Evolutionary conservation across 2,113 vertebrate genomes (phyloP), one percentile per base, ranked within the genome.

Genomic region (Prunella fulvescens): DNA sequence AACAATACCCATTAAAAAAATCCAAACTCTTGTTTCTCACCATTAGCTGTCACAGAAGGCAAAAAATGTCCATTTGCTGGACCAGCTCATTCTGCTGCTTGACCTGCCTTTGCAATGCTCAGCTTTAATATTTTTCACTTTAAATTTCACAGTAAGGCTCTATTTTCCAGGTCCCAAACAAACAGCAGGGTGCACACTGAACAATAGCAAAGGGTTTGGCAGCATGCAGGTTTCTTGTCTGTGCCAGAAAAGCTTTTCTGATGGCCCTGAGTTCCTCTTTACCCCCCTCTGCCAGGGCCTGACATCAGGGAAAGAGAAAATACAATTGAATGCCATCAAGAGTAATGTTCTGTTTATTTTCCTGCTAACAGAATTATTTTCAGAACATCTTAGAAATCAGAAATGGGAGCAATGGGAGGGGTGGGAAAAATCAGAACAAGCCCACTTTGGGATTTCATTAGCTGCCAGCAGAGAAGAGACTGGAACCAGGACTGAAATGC

Each of bases 291-390:
- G 77, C 82, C 93, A 93, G 61, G 39, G 82, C 23, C 90, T 96
- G 92, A 95, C 90, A 97, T 94, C 90, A 92, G 86, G 92, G 88
- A 95, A 95, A 95, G 88, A 93, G 86, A 95, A 96, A 96, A 92
- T 84, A 96, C 94, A 96, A 95, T 96, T 88, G 94, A 88, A 96
- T 93, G 24, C 57, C 86, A 95, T 95, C 80, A 95, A 92, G 83
- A 96, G 69, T 71, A 94, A 96, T 95, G 93, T 92, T 83, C 94
- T 96, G 94, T 95, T 96, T 95, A 65, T 90, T 95, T 95, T 96
- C 90, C 93, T 95, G 90, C 92, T 94, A 90, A 39, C 47, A 71
- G 64, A 91, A 96, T 93, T 92, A 70, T 92, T 95, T 95, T 93
- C 92, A 86, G 90, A 81, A 88, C 93, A 81, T 58, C 58, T 88